A percentile compares a stretch with the other conserved stretches of the same genome.
Conservation (phyloP, 2,888 invertebrate species). For the Eupithecia tripunctaria region DNA sequence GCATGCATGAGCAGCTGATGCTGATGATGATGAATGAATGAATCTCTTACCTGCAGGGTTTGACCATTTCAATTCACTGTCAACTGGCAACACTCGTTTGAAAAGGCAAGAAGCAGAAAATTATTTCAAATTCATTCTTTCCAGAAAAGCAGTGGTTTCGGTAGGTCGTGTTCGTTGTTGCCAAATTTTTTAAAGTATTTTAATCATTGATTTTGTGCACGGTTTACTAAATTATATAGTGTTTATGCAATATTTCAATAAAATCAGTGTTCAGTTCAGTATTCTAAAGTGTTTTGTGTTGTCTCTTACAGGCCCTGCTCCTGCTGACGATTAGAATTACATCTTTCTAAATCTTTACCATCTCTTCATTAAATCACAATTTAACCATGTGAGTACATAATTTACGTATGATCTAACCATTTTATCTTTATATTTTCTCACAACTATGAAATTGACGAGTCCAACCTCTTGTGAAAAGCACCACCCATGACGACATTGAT, state of each 20-base stretch:
- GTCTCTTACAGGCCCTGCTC: constrained; percentile 71
- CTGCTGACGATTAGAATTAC: constrained; percentile 51
- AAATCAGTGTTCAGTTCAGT: neutral
- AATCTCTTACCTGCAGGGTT: neutral
- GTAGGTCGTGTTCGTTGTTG: constrained; percentile 66
- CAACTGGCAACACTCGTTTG: neutral
- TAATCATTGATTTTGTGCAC: neutral
- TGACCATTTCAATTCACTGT: neutral
- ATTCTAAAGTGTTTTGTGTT: neutral
- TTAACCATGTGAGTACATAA: constrained; percentile 69
- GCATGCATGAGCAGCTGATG: too few relatives aligned
- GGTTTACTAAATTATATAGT: neutral
- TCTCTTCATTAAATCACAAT: constrained; percentile 45
- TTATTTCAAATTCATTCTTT: constrained; percentile 2
- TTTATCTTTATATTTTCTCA: neutral
- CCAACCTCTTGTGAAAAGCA: neutral
- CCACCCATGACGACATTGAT: neutral
- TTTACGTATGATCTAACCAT: neutral
- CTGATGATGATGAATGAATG: neutral
- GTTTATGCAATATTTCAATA: neutral
- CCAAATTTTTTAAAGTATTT: neutral
- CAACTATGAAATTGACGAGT: neutral
- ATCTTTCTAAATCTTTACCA: constrained; percentile 63
- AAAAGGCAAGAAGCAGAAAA: neutral
- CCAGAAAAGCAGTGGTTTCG: constrained; percentile 73